Conservation (phyloP, 2,113 vertebrate species). For the Oreochromis aureus region DNA sequence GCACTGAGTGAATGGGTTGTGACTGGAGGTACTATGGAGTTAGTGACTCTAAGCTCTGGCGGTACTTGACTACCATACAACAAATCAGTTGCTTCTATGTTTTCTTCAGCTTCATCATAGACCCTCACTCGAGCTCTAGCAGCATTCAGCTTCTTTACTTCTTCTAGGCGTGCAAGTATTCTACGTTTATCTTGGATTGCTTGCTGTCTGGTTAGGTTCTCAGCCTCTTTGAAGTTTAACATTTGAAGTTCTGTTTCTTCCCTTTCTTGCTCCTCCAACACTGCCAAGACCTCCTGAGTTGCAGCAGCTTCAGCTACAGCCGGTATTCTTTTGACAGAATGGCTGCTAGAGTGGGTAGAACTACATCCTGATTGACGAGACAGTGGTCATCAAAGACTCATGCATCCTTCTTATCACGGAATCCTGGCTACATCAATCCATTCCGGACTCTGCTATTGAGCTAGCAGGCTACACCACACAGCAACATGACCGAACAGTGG, state of each 20-base stretch:
- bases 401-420: neutral
- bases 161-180: neutral
- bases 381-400: neutral
- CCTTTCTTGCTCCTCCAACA: slow-evolving; percentile 14
- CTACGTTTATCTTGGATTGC: neutral
- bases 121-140: slow-evolving; percentile 6
- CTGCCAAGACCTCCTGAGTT: neutral
- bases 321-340: neutral
- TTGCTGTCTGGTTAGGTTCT: slow-evolving; percentile 7
- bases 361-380: neutral
- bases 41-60: neutral
- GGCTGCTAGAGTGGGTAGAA: neutral
- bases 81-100: neutral
- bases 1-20: neutral
- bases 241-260: neutral
- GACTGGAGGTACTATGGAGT: neutral
- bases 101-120: neutral
- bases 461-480: neutral
- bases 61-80: neutral
- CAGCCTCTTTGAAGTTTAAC: neutral
- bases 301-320: slow-evolving; percentile 16
- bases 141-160: slow-evolving; percentile 2
- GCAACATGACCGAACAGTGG: neutral
- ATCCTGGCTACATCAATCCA: neutral
- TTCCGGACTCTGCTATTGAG: neutral